Evolutionary conservation across 2,113 vertebrate species (phyloP).

Genomic region (Bujurquina vittata): DNA sequence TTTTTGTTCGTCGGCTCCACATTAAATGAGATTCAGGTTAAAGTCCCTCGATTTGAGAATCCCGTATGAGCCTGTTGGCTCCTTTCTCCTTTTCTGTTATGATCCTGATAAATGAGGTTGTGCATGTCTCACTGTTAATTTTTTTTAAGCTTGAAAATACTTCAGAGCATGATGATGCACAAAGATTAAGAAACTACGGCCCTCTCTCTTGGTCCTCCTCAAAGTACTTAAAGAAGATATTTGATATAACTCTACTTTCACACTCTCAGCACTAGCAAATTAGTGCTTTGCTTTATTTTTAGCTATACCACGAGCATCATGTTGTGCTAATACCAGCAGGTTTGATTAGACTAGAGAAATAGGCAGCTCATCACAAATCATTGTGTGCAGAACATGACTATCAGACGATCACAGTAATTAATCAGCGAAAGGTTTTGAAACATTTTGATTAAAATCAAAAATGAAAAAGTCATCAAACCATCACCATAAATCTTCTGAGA

Average conservation of each 20-base stretch:
- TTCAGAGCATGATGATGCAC: neutral
- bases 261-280: too few relatives aligned
- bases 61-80: neutral
- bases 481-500: neutral
- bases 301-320: neutral
- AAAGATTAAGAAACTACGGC: neutral
- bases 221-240: too few relatives aligned
- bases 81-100: neutral
- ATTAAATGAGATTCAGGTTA: constrained; percentile 12
- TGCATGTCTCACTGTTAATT: neutral
- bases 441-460: neutral
- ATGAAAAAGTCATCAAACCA: neutral
- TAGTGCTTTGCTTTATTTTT: neutral
- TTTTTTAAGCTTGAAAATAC: constrained; percentile 12
- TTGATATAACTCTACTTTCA: too few relatives aligned
- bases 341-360: neutral
- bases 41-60: neutral
- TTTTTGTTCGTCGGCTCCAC: neutral
- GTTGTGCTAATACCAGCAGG: neutral
- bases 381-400: neutral
- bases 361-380: neutral
- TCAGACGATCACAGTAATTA: neutral
- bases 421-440: neutral
- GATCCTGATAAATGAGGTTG: neutral
- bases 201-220: neutral